phyloP scores from a whole-genome alignment of 2,113 vertebrate species.

The Puntigrus tetrazona region DNA sequence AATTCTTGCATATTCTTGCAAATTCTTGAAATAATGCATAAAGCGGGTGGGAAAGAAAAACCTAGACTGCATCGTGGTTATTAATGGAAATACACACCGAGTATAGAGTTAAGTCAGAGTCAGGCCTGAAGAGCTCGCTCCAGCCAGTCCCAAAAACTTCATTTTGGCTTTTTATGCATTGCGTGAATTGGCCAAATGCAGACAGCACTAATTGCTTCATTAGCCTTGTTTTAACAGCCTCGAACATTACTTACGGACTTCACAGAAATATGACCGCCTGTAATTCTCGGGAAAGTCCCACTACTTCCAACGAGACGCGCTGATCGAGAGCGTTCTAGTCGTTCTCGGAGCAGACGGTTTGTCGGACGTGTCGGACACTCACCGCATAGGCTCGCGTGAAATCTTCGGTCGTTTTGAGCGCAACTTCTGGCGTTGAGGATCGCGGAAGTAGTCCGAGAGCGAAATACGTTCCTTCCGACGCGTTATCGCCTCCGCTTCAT shows the following conservation, averaged over 20 bases:
- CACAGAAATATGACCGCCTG: neutral
- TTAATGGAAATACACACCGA: neutral
- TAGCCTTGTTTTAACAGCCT: neutral
- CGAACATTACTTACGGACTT: neutral
- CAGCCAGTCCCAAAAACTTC: neutral
- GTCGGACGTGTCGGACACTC: conserved; percentile 50
- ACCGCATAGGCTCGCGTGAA: conserved; percentile 70
- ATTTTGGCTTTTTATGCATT: neutral
- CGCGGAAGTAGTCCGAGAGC: conserved; percentile 69
- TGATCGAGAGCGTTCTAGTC: neutral
- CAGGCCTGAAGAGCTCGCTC: too few species aligned
- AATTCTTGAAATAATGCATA: too few species aligned
- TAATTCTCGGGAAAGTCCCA: neutral
- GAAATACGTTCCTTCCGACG: too few species aligned
- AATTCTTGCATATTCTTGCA: too few species aligned
- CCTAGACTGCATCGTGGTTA: neutral
- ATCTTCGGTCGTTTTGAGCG: conserved; percentile 39
- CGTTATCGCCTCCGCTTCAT: neutral
- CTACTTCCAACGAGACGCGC: neutral
- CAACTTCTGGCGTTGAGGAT: conserved; percentile 52
- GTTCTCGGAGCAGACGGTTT: neutral
- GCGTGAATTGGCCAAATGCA: neutral
- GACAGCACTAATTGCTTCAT: neutral
- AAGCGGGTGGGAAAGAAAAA: neutral
- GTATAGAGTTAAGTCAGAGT: neutral